Evolutionary conservation across 1,140 invertebrate genomes (phyloP), one percentile per base, ranked within the genome.

Genomic region (Teleogryllus occipitalis): DNA sequence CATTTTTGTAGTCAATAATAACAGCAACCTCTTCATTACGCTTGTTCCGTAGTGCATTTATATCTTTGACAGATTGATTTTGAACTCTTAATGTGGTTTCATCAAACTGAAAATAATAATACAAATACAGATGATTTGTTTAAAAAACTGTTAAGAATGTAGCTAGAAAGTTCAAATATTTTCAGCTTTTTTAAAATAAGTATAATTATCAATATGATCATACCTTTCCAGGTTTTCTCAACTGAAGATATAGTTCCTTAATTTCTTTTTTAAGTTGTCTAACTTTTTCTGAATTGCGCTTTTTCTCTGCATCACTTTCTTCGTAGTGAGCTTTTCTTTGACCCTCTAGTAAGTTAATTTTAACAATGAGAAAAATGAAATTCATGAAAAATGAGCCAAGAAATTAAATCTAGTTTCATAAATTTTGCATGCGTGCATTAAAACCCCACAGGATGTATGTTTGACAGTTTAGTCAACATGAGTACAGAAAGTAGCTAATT

Each of bases 251-350:
- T 76, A 93, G 82, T 78, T 91, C 86, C 82, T 90, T 91, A 18
- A 94, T 90, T 82, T 93, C 91, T 82, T 91, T 93, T 83, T 94
- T 95, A n/a, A 95, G 83, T 1, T 88, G 87, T 46, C 87, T 83
- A 77, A 95, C 93, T 79, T 90, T 89, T 77, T 94, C 91, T 77
- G 86, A 87, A 83, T 94, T 93, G 80, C 90, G 89, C 82, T 90
- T 91, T 82, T 90, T 92, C 83, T 92, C 92, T 8, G 90, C 88
- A 83, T 94, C 92, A 83, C 91, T 93, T 85, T 94, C 93, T 85
- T 94, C 93, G 81, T 91, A 93, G 82, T 92, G 89, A 0, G 94
- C 93, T 83, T 94, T 95, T 82, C 94, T 90, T 86, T 94, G 93
- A 14, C 93, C 93, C 89, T 95, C 93, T 95, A 39, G 27, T 39